Evolutionary conservation across 2,797 vertebrate genomes (phyloP), one percentile per base, ranked within the genome.

Genomic region (Micromesistius poutassou): DNA sequence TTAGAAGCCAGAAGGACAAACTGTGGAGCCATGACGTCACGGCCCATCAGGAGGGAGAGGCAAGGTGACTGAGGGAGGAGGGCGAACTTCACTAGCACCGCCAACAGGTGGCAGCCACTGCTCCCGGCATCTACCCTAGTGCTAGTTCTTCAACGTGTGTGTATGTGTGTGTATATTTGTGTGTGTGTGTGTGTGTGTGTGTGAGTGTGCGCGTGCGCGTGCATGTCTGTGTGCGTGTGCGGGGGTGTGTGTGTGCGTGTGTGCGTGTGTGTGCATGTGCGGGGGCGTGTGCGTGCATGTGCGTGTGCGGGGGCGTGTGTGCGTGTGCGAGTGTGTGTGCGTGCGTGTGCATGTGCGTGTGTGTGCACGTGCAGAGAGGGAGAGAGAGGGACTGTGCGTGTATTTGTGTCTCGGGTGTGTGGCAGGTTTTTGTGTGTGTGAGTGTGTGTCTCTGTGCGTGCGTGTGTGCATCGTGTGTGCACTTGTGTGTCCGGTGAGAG

Each of bases 61-160:
- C 68, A 71, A 71, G 68, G 68, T 71, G 68, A 71, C 55, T 14
- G n/a, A 22, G n/a, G 55, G 55, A 62, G 55, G 55, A 62, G 55
- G 70, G 73, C 82, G 86, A 87, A 85, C 76, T 82, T 83, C 22
- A 82, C 50, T 79, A 74, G 71, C 77, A 73, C 79, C 42, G 28
- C 87, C 90, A 90, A 91, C 91, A 91, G 89, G 89, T 91, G 90
- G 89, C 89, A 88, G 79, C 79, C 90, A 78, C 30, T 66, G 16
- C 31, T 70, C 33, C 66, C 7, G 12, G 5, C 50, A 55, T 74
- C 28, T 22, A 33, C 30, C 28, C 25, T 5, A 9, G 19, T 19
- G 72, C 68, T 5, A 30, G 28, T 55, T 25, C 71, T 7, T 35
- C 68, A 71, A 31, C 30, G 16, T 30, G 28, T 74, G 19, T 55